Evolutionary conservation across 2,113 vertebrate species (phyloP), one percentile per base, ranked within the genome.

Genomic region (Siniperca knerii): DNA sequence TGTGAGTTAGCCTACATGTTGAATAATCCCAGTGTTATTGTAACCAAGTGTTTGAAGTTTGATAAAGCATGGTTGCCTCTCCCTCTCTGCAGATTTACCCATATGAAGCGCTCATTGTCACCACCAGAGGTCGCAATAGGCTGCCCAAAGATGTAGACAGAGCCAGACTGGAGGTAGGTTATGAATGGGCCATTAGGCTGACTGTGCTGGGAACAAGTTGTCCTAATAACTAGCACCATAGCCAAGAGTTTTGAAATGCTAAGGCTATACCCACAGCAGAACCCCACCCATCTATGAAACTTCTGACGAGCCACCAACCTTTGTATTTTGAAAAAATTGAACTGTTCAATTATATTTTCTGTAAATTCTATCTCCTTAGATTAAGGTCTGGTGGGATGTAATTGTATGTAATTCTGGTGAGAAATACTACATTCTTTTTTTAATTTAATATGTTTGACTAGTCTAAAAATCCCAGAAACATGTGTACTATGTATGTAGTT

Each of bases 91-190:
- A 99, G 98, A 96, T 99, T 85, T 98, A 98, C 83, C 98, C 98
- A 2, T 99, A 99, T 4, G 98, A 99, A 78, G 95, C 96, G 33
- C 96, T 99, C 52, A 95, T 99, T 89, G 98, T 99, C 87, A 99
- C 98, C 95, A 99, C 98, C 0, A 97, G 98, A 79, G 98, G 98
- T 72, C 97, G 98, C 80, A 98, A 96, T 89, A 97, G 96, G 77
- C 95, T 99, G 82, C 98, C 98, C 87, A 99, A 98, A 94, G 98
- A 99, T 4, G 98, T 96, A 57, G 98, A 99, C 95, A 96, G 98
- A 92, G 97, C 98, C 62, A 96, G 98, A 81, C 92, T 99, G 67
- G 98, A 99, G 96, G 98, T 99, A 85, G 95, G 95, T 87, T 9
- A 46, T 65, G 57, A 77, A 33, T 3, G 13, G 13, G 21, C 4